These are phyloP conservation scores for Sander vitreus DNA, from an alignment of 2,113 vertebrate genomes.

Conservation along the genomic window DNA sequence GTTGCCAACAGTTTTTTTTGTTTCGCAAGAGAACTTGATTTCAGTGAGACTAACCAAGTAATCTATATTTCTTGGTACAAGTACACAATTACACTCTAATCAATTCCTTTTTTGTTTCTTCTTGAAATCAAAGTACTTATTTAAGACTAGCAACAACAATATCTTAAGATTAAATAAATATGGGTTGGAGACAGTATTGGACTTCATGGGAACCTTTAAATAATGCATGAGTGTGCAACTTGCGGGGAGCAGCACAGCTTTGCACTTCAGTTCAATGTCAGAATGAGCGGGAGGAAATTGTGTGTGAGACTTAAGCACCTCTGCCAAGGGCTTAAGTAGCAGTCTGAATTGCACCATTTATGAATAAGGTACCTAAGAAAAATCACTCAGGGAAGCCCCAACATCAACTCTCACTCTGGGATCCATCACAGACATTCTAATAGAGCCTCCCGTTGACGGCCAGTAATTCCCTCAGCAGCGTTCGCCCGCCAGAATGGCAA, in stretches of 20 bases:
- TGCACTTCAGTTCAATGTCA: conserved; percentile 74
- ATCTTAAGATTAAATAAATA: neutral
- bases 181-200: neutral
- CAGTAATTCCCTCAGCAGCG: conserved; percentile 67
- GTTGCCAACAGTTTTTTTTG: no score
- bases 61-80: neutral
- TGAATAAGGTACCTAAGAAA: conserved; percentile 62
- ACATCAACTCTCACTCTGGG: conserved; percentile 66
- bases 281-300: conserved; percentile 54
- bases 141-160: neutral
- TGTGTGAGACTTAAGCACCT: conserved; percentile 68
- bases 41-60: neutral
- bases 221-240: conserved; percentile 56
- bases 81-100: neutral
- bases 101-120: no score
- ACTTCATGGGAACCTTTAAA: conserved; percentile 42
- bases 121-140: no score
- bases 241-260: conserved; percentile 48
- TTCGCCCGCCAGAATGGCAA: conserved; percentile 37
- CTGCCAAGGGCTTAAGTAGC: conserved; percentile 68
- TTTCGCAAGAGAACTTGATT: neutral
- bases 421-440: conserved; percentile 75
- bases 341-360: conserved; percentile 74
- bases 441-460: conserved; percentile 60
- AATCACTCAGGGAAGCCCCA: conserved; percentile 22